Conservation (phyloP, 53 echinoderm and acorn worm species). For the Crossaster papposus region DNA sequence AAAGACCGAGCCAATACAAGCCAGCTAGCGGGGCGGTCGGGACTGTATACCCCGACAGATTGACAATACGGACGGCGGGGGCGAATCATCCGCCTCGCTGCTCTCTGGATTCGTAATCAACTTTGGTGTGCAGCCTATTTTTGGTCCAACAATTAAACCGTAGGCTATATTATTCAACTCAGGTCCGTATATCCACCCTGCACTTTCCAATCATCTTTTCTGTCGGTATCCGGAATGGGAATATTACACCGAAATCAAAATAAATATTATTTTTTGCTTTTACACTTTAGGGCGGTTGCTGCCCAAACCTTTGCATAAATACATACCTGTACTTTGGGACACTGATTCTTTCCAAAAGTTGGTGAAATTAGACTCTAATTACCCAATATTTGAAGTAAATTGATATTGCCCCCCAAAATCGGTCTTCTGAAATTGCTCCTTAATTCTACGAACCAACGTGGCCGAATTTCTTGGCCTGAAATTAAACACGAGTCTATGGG, state of each 20-base stretch:
- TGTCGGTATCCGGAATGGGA: neutral
- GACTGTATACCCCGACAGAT: constrained; percentile 42
- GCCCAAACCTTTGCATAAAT: too few species aligned
- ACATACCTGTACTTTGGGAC: too few species aligned
- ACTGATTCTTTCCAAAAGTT: too few species aligned
- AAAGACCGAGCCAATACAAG: neutral
- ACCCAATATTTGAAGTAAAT: too few species aligned
- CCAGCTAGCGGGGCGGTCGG: constrained; percentile 25
- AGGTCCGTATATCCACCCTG: constrained; percentile 23
- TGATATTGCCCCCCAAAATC: too few species aligned
- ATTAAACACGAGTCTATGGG: too few species aligned
- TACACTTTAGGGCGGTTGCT: too few species aligned
- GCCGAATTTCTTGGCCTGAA: too few species aligned
- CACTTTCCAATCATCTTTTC: constrained; percentile 33
- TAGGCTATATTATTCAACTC: neutral
- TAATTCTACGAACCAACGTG: too few species aligned
- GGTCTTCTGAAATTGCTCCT: too few species aligned
- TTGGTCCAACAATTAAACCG: constrained; percentile 2
- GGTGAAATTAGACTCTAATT: too few species aligned
- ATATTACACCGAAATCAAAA: neutral
- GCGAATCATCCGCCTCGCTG: constrained; percentile 56
- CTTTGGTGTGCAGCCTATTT: constrained; percentile 32
- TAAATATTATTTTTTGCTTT: neutral
- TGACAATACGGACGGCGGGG: constrained; percentile 58
- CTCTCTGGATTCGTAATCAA: constrained; percentile 39